Evolutionary conservation across 2,888 invertebrate species (phyloP).

Genomic region (Lepeophtheirus nordmannii): DNA sequence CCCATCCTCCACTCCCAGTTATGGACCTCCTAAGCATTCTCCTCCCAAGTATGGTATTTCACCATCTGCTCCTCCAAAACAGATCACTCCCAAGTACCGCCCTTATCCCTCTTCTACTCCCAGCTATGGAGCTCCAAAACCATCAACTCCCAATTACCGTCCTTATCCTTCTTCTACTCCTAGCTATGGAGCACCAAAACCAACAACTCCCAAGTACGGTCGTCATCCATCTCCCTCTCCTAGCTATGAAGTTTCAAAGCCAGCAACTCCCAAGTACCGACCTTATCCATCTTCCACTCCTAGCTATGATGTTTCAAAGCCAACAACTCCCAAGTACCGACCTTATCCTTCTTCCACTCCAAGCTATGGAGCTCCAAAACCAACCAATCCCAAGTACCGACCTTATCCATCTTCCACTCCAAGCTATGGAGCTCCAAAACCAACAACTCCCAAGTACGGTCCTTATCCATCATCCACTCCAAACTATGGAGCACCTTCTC

Average conservation of each 20-base stretch:
- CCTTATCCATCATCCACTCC: background rate
- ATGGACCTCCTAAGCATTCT: background rate
- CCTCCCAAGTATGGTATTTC: background rate
- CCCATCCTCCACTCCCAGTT: background rate
- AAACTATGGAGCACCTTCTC: background rate
- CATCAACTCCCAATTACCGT: background rate
- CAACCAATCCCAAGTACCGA: background rate
- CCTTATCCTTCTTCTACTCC: background rate
- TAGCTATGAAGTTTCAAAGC: background rate
- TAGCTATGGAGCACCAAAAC: background rate
- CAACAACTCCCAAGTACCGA: background rate
- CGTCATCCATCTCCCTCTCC: background rate
- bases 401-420: background rate
- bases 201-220: background rate
- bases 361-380: background rate
- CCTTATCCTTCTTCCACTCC: background rate
- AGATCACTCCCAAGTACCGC: background rate
- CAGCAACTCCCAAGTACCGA: background rate
- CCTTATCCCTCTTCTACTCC: background rate
- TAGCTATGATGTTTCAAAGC: no score
- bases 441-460: background rate
- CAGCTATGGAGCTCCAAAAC: background rate
- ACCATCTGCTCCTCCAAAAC: background rate
- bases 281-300: background rate
- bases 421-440: background rate